Percentiles rank a stretch among this genome's conserved stretches.
Conservation (phyloP, 2,113 vertebrate genomes). For the Hemichromis elongatus region DNA sequence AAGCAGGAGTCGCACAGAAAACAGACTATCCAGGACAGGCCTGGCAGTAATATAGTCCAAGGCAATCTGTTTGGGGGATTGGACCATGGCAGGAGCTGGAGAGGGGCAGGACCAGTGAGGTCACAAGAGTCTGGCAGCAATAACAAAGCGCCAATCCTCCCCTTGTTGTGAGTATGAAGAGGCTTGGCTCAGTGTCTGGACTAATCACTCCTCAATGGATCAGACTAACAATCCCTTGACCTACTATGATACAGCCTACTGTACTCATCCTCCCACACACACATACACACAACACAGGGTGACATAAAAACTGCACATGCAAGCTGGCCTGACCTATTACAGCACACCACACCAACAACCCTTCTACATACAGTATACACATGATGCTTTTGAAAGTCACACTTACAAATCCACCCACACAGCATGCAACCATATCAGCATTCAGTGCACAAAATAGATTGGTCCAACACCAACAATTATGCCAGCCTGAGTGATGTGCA, state of each 20-base stretch:
- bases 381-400: not conserved
- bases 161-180: slow-evolving; percentile 32
- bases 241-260: slow-evolving; percentile 50
- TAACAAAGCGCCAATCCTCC: slow-evolving; percentile 29
- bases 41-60: not conserved
- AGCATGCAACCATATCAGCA: not conserved
- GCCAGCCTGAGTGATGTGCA: not conserved
- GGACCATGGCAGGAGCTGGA: not conserved
- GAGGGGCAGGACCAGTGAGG: not conserved
- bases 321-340: slow-evolving; percentile 14
- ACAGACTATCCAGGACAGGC: not conserved
- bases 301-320: not conserved
- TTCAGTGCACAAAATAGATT: not conserved
- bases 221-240: slow-evolving; percentile 68
- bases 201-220: slow-evolving; percentile 65
- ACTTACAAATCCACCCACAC: slow-evolving; percentile 13
- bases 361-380: not conserved
- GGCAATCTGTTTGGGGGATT: slow-evolving; percentile 21
- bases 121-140: slow-evolving; percentile 11
- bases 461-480: slow-evolving; percentile 11
- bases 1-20: not conserved
- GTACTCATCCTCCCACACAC: not conserved
- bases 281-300: not conserved
- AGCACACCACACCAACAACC: not conserved
- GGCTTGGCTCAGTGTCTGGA: slow-evolving; percentile 33